phyloP scores from a whole-genome alignment of 2,797 vertebrate genomes.

The Sylvilagus floridanus region DNA sequence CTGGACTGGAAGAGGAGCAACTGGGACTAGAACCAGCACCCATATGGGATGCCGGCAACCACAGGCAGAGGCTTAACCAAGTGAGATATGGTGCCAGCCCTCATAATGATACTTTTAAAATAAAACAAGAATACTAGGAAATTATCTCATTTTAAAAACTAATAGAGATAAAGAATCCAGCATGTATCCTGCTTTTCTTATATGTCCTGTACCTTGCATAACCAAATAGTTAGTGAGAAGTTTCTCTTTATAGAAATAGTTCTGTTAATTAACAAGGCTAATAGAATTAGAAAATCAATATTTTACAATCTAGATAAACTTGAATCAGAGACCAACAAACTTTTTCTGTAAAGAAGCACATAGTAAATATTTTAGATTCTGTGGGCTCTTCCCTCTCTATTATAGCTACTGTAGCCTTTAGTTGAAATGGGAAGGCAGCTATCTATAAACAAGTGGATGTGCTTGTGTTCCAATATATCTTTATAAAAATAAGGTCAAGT shows the following conservation, averaged over 20 bases:
- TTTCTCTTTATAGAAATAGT: conserved; percentile 48
- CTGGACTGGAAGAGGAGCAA: too few species aligned
- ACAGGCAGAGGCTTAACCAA: too few species aligned
- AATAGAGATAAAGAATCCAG: neutral
- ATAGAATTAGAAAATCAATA: conserved; percentile 12
- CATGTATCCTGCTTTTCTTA: neutral
- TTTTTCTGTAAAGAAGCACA: neutral
- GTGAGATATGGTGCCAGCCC: too few species aligned
- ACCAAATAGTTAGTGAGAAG: neutral
- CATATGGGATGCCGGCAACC: too few species aligned
- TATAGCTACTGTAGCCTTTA: neutral
- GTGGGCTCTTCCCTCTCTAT: neutral
- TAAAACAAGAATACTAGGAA: neutral
- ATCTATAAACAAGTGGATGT: neutral
- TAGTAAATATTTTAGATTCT: neutral
- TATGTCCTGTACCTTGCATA: neutral
- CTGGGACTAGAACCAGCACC: too few species aligned
- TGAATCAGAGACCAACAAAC: neutral
- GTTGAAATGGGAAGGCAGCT: neutral
- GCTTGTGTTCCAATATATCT: neutral
- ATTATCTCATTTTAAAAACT: conserved; percentile 4
- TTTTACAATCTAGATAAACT: neutral
- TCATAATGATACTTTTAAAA: conserved; percentile 5
- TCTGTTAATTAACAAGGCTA: conserved; percentile 11
- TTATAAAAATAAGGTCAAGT: neutral